These are phyloP conservation scores for Danio tinwini DNA, from an alignment of 2,797 vertebrate species.

Conservation along the genomic window DNA sequence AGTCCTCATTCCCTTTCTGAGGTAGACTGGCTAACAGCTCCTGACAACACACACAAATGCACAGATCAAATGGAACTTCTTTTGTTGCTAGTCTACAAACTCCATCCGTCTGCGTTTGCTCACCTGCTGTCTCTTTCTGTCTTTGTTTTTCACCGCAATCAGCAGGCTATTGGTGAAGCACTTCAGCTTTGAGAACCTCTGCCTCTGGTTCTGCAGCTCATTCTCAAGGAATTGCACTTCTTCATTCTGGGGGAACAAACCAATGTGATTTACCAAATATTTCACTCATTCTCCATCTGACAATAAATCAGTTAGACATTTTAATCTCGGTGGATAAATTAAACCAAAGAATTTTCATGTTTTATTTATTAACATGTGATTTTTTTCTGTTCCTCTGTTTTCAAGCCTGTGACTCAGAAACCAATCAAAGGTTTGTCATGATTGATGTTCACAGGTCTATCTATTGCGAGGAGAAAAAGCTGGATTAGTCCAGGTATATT, in stretches of 20 bases:
- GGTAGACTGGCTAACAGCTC: conserved; percentile 94
- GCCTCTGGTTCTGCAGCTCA: conserved; percentile 94
- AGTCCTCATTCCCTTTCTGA: conserved; percentile 90
- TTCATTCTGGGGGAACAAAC: conserved; percentile 83
- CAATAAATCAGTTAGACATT: too few relatives aligned
- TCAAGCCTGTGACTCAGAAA: too few relatives aligned
- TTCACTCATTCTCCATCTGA: neutral
- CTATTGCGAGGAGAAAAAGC: too few relatives aligned
- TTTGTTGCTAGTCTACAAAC: neutral
- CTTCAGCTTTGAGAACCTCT: conserved; percentile 90
- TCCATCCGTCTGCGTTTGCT: neutral
- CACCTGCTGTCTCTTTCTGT: conserved; percentile 94
- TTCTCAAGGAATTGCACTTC: conserved; percentile 95
- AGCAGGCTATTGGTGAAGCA: conserved; percentile 91
- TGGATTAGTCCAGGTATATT: too few relatives aligned
- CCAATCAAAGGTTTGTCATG: too few relatives aligned
- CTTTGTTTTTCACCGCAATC: conserved; percentile 86
- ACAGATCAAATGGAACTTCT: neutral
- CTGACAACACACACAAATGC: conserved; percentile 68
- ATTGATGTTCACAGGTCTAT: too few relatives aligned
- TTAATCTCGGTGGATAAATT: too few relatives aligned
- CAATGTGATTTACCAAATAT: neutral
- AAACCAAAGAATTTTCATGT: too few relatives aligned
- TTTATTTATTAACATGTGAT: too few relatives aligned
- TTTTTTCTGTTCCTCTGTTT: too few relatives aligned